Conservation (phyloP, 2,888 invertebrate genomes). For the Himalopsyche tibetana region DNA sequence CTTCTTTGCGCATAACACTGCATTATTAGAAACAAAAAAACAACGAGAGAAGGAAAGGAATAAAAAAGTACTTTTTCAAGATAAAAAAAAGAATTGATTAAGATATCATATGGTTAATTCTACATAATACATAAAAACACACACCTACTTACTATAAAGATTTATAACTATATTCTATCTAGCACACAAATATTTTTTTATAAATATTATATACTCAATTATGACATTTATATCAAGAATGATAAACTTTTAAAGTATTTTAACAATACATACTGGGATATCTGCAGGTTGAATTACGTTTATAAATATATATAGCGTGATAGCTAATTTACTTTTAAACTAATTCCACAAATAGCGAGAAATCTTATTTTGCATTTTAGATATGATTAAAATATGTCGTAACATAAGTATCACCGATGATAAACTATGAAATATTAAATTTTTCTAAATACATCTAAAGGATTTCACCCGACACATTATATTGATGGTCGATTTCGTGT, state of each 20-base stretch:
- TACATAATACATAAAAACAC: neutral
- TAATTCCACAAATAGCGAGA: conserved; percentile 4
- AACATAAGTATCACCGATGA: no score
- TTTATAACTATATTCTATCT: conserved; percentile 5
- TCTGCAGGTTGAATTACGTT: conserved; percentile 23
- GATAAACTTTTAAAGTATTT: conserved; percentile 45
- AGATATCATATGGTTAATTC: neutral
- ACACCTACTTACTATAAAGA: neutral
- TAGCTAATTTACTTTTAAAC: conserved; percentile 1
- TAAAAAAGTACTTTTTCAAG: no score
- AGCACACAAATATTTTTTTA: conserved; percentile 41
- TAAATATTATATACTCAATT: conserved; percentile 46
- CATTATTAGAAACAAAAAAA: no score
- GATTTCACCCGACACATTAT: neutral
- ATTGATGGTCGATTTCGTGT: neutral
- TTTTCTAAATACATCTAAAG: neutral
- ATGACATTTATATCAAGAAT: conserved; percentile 37
- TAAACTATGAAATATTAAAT: neutral
- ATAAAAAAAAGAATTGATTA: no score
- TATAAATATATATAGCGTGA: conserved; percentile 16
- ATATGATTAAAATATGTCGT: conserved; percentile 23
- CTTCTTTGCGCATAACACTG: no score
- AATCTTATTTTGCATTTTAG: neutral
- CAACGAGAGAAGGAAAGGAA: no score
- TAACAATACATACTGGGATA: conserved; percentile 38